Conservation (phyloP, 2,113 vertebrate species). For the Seriola rivoliana region DNA sequence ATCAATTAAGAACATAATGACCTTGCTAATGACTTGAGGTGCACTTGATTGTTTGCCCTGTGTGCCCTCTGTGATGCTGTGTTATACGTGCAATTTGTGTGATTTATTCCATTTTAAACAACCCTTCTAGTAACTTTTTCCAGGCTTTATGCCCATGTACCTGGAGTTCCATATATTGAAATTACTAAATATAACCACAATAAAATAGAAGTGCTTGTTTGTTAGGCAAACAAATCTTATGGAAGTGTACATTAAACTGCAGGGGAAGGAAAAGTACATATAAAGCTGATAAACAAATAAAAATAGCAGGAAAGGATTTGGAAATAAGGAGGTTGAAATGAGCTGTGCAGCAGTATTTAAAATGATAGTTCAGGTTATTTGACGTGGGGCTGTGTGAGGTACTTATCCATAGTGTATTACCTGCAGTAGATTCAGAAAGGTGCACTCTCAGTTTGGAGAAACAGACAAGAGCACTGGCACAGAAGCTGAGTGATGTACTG, state of each 20-base stretch:
- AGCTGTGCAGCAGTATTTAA: not conserved
- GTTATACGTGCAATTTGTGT: constrained; percentile 25
- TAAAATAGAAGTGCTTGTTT: constrained; percentile 22
- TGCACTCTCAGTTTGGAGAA: no score
- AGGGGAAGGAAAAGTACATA: not conserved
- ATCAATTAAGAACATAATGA: constrained; percentile 56
- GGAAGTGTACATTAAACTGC: constrained; percentile 13
- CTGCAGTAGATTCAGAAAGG: no score
- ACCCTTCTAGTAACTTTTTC: constrained; percentile 1
- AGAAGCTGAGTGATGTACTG: no score
- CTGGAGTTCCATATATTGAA: constrained; percentile 30
- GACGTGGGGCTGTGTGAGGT: no score
- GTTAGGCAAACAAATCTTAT: constrained; percentile 9
- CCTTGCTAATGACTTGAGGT: constrained; percentile 58
- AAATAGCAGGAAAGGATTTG: no score
- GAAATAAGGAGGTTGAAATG: no score
- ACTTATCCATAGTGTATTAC: no score
- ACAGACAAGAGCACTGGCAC: no score
- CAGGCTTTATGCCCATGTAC: constrained; percentile 26
- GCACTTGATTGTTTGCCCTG: constrained; percentile 43
- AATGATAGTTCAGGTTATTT: no score
- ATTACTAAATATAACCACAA: constrained; percentile 35
- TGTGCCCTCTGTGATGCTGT: constrained; percentile 34
- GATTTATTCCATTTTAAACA: constrained; percentile 29
- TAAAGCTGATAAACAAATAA: not conserved